Conservation (phyloP, 1,140 invertebrate species). For the Argopecten irradians region DNA sequence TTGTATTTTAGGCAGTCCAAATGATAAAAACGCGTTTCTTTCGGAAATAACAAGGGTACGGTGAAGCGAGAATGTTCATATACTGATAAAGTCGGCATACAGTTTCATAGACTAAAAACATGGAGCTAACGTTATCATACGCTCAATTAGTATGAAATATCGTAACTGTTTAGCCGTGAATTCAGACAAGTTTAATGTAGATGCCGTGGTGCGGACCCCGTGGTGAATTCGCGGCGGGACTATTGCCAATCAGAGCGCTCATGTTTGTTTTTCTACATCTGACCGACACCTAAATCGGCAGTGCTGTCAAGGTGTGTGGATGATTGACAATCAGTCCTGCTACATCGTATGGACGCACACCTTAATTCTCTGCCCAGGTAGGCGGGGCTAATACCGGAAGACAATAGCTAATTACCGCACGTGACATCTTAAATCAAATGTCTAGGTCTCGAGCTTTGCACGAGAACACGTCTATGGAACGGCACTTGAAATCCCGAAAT, state of each 20-base stretch:
- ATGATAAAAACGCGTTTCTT: too few relatives aligned
- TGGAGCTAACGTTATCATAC: neutral
- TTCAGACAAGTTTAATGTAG: neutral
- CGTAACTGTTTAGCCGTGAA: neutral
- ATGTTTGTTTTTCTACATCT: constrained; percentile 42
- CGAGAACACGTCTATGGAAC: constrained; percentile 12
- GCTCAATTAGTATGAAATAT: constrained; percentile 4
- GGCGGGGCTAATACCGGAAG: constrained; percentile 34
- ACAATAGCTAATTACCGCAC: constrained; percentile 42
- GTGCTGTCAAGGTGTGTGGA: constrained; percentile 34
- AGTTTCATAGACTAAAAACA: neutral
- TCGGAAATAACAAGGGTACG: too few relatives aligned
- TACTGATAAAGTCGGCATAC: neutral
- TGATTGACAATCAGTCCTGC: constrained; percentile 41
- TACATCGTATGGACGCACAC: constrained; percentile 33
- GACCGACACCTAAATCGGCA: constrained; percentile 33
- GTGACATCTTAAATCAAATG: neutral
- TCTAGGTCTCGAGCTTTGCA: constrained; percentile 15
- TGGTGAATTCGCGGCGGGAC: constrained; percentile 22
- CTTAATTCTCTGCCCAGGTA: constrained; percentile 33
- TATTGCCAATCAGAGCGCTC: constrained; percentile 23
- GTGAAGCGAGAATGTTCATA: neutral
- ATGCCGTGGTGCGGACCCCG: neutral
- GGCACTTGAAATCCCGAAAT: constrained; percentile 21
- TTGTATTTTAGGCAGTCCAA: too few relatives aligned